Conservation (phyloP, 2,888 invertebrate species). For the Athripsodes cinereus region DNA sequence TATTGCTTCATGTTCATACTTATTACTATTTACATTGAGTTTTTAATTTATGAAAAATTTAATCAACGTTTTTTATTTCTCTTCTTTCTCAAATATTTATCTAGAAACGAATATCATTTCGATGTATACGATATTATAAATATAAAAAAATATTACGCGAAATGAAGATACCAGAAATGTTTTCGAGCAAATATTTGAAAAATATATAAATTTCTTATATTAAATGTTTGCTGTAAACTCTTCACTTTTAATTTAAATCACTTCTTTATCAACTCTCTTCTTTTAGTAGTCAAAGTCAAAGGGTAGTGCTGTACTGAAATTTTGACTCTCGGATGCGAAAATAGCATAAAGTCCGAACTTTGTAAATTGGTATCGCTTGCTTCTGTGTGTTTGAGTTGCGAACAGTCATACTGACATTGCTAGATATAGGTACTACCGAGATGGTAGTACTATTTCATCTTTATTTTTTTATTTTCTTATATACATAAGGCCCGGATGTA, state of each 20-base stretch:
- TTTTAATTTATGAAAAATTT: background rate
- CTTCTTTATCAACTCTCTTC: background rate
- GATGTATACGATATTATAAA: background rate
- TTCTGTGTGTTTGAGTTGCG: constrained; percentile 9
- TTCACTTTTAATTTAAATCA: constrained; percentile 9
- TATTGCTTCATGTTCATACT: too few relatives aligned
- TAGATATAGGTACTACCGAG: too few relatives aligned
- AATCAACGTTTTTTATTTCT: background rate
- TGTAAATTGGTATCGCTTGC: background rate
- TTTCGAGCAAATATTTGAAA: too few relatives aligned
- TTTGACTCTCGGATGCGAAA: constrained; percentile 5
- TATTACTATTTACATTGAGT: too few relatives aligned
- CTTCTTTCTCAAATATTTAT: background rate
- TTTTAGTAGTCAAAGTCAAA: constrained; percentile 8
- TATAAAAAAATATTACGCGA: too few relatives aligned
- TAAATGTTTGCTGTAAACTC: constrained; percentile 11
- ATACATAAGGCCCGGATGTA: constrained; percentile 26
- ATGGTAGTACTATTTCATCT: too few relatives aligned
- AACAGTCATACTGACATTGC: too few relatives aligned
- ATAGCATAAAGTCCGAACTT: background rate
- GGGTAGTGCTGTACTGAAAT: constrained; percentile 8
- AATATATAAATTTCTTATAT: constrained; percentile 8
- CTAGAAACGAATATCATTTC: background rate
- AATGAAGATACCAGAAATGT: too few relatives aligned
- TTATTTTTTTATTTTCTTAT: constrained; percentile 26